Evolutionary conservation across 2,113 vertebrate genomes (phyloP), one percentile per base, ranked within the genome.

Genomic region (Chaetorhynchus papuensis): DNA sequence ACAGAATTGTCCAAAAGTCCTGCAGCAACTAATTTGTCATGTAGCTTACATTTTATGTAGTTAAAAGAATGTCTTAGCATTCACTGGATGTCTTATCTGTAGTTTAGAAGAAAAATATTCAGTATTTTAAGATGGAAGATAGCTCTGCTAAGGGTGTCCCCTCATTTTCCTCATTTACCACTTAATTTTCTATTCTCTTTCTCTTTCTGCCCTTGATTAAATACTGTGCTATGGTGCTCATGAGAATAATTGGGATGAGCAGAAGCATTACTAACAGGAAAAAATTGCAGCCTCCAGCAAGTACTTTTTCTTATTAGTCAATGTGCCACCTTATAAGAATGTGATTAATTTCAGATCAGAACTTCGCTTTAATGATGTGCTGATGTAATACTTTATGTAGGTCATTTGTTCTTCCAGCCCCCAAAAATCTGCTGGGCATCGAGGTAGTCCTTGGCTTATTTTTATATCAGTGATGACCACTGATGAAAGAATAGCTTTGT

Each of bases 211-310:
- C 50, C 68, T 80, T 97, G 92, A 94, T 97, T 95, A 97, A 97
- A 95, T 96, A 96, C 60, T 77, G 54, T 95, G 64, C 80, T 85
- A 39, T 83, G 85, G 82, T 83, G 81, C 91, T 97, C 92, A 86
- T 91, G 91, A 97, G 91, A 87, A 87, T 97, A 97, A 97, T 95
- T 96, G 79, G 83, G 94, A 91, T 96, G 96, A 97, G 92, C 50
- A 96, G 93, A 95, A 94, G 81, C 93, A 96, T 94, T 97, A 96
- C 93, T 97, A 97, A 97, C 94, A 96, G 74, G 91, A 93, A 94
- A 96, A 85, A 96, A 95, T 85, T 97, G 84, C 95, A 95, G 92
- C 95, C 95, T 96, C 60, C 54, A 96, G 96, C 65, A 97, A 97
- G 85, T 94, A 93, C 72, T 90, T 95, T 91, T 94, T 69, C 84